phyloP scores from a whole-genome alignment of 2,888 invertebrate species.

The Tubulanus polymorphus region DNA sequence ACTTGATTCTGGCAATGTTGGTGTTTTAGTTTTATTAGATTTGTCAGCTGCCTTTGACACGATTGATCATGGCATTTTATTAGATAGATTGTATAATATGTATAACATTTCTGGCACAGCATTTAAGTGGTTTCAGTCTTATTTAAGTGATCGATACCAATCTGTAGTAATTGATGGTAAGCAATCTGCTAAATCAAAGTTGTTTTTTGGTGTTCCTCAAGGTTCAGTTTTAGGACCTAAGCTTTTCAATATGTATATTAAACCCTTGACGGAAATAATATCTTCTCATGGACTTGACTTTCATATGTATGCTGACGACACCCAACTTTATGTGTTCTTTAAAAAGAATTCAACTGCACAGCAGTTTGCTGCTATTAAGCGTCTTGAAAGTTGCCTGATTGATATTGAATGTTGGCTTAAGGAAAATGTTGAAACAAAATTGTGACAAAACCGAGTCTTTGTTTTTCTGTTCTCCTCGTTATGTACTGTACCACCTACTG shows the following conservation, averaged over 20 bases:
- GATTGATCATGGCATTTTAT: not conserved
- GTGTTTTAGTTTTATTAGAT: not conserved
- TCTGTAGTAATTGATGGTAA: not conserved
- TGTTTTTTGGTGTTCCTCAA: not conserved
- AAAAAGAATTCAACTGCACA: not conserved
- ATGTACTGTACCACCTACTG: too few relatives aligned
- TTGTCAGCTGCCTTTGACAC: not conserved
- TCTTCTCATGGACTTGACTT: not conserved
- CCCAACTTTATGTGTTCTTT: not conserved
- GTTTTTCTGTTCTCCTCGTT: not conserved
- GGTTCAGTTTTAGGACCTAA: slow-evolving; percentile 1
- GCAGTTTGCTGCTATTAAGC: not conserved
- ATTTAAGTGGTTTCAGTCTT: not conserved
- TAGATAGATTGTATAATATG: not conserved
- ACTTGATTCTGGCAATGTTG: not conserved
- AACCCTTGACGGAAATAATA: not conserved
- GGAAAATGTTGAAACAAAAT: not conserved
- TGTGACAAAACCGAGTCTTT: not conserved
- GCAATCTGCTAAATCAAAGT: not conserved
- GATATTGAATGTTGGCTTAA: not conserved
- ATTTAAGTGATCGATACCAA: slow-evolving; percentile 1
- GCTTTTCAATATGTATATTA: not conserved
- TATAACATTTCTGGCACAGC: not conserved
- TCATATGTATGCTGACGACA: slow-evolving; percentile 1
- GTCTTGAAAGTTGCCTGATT: not conserved